phyloP scores from a whole-genome alignment of 2,888 invertebrate species.

The Rhogogaster chlorosoma region DNA sequence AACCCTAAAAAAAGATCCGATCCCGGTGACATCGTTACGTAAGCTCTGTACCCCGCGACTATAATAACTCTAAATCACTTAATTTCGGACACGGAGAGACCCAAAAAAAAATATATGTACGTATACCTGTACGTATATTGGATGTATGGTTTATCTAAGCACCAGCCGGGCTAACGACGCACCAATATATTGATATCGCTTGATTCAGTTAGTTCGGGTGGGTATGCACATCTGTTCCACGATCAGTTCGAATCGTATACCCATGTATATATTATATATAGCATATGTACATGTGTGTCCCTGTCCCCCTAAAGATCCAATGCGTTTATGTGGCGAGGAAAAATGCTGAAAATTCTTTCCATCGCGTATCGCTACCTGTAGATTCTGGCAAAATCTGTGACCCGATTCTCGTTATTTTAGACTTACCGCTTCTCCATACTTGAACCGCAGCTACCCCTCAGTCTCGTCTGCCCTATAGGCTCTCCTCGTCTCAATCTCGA shows the following conservation, averaged over 20 bases:
- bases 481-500: background rate
- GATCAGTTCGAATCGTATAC: background rate
- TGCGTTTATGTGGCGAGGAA: background rate
- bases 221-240: slow-evolving; percentile 32
- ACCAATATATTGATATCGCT: slow-evolving; percentile 24
- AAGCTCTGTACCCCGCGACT: background rate
- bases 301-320: background rate
- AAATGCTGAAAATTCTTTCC: background rate
- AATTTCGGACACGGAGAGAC: background rate
- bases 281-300: background rate
- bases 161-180: slow-evolving; percentile 27
- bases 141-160: slow-evolving; percentile 35
- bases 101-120: background rate
- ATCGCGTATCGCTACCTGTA: slow-evolving; percentile 21
- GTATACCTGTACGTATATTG: background rate
- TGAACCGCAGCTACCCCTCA: background rate
- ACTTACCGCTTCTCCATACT: background rate
- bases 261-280: background rate
- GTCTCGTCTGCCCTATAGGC: background rate
- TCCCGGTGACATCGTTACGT: background rate
- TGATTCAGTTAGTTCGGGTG: slow-evolving; percentile 26
- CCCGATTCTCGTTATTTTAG: slow-evolving; percentile 26
- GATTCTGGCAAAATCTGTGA: slow-evolving; percentile 13
- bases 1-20: background rate
- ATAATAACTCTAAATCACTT: slow-evolving; percentile 17